phyloP scores from a whole-genome alignment of 2,113 vertebrate species.

The Phalacrocorax carbo region DNA sequence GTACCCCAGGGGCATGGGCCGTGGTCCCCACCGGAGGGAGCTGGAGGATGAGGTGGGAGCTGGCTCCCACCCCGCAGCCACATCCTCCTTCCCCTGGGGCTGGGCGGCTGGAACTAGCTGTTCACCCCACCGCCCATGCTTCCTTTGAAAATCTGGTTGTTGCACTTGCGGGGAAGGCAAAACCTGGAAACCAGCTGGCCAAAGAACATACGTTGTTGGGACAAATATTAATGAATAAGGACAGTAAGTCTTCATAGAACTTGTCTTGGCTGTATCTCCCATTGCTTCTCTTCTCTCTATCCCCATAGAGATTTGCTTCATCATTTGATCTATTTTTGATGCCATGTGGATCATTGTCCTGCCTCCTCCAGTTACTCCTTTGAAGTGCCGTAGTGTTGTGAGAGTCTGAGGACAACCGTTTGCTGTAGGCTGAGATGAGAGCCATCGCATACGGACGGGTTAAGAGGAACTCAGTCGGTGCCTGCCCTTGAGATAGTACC shows the following conservation, averaged over 20 bases:
- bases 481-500: not conserved
- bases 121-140: fast-evolving
- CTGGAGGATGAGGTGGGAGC: not conserved
- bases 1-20: fast-evolving
- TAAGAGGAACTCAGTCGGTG: not conserved
- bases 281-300: not conserved
- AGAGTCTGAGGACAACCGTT: not conserved
- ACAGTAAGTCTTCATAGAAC: not conserved
- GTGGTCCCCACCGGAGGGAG: not conserved
- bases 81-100: fast-evolving
- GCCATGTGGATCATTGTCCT: not conserved
- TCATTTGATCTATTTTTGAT: not conserved
- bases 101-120: not conserved
- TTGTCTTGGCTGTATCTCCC: not conserved
- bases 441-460: fast-evolving
- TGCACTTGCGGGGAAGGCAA: not conserved
- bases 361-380: not conserved
- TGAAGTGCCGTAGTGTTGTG: not conserved
- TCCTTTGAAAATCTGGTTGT: not conserved
- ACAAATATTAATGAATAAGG: not conserved
- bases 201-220: not conserved
- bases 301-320: not conserved
- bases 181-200: not conserved
- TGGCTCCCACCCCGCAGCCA: not conserved
- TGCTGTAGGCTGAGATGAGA: not conserved